Evolutionary conservation across 1,140 invertebrate genomes (phyloP).

Genomic region (Drusus annulatus): DNA sequence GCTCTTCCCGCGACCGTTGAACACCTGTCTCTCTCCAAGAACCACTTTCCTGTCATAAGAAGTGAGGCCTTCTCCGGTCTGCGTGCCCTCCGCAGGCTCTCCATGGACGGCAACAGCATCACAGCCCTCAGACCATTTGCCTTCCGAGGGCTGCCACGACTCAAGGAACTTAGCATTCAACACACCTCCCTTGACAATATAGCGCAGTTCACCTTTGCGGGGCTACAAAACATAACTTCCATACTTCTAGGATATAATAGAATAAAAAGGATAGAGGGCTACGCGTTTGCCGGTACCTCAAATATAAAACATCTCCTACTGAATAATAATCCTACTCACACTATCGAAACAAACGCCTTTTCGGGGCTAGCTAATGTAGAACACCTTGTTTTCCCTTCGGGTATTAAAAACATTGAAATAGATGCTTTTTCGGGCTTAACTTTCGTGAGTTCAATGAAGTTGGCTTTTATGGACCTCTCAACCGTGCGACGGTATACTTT

Average conservation of each 20-base stretch:
- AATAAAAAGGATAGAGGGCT: constrained; percentile 83
- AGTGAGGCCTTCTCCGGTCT: constrained; percentile 85
- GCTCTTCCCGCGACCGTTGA: constrained; percentile 82
- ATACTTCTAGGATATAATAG: constrained; percentile 84
- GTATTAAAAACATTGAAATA: constrained; percentile 81
- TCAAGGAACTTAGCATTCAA: constrained; percentile 85
- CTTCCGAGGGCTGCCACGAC: constrained; percentile 82
- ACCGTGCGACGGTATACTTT: constrained; percentile 81
- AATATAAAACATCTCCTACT: constrained; percentile 83
- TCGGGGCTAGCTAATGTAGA: constrained; percentile 86
- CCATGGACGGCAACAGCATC: constrained; percentile 86
- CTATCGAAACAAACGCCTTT: constrained; percentile 84
- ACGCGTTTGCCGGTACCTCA: constrained; percentile 87
- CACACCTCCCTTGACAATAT: constrained; percentile 83
- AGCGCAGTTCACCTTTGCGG: constrained; percentile 86
- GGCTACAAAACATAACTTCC: constrained; percentile 83
- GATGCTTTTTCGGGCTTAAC: constrained; percentile 86
- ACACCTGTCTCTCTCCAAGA: constrained; percentile 85
- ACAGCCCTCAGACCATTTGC: constrained; percentile 84
- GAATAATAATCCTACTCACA: constrained; percentile 83
- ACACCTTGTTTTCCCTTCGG: constrained; percentile 82
- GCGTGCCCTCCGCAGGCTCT: constrained; percentile 79
- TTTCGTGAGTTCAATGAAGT: constrained; percentile 81
- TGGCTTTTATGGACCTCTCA: constrained; percentile 88
- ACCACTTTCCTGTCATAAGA: constrained; percentile 83